These are phyloP conservation scores for Cyclura pinguis DNA, from an alignment of 2,797 vertebrate genomes.

Conservation along the genomic window DNA sequence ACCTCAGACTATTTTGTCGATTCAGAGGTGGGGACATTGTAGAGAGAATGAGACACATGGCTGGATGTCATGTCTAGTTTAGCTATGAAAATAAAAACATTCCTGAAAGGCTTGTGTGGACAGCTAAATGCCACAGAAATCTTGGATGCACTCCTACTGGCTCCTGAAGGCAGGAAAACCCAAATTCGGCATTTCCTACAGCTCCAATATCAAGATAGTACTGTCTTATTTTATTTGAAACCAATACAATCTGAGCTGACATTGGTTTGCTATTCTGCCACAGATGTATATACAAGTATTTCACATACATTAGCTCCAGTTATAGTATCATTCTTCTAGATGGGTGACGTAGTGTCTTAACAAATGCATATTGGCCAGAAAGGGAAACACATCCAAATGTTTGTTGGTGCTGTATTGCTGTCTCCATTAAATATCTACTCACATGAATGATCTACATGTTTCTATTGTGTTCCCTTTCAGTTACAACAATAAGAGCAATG, in stretches of 20 bases:
- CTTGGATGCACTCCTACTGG: background rate
- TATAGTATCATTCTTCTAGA: background rate
- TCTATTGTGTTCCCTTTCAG: background rate
- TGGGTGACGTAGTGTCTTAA: background rate
- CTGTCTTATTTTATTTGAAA: constrained; percentile 14
- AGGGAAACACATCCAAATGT: background rate
- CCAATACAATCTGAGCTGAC: constrained; percentile 15
- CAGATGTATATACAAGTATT: background rate
- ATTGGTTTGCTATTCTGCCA: background rate
- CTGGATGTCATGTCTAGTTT: background rate
- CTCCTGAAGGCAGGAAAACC: constrained; percentile 6
- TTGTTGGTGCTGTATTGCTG: background rate
- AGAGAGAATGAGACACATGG: background rate
- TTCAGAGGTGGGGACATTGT: no score
- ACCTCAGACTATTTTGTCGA: background rate
- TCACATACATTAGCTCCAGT: background rate
- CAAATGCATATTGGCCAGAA: background rate
- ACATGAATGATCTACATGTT: background rate
- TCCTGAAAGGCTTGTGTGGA: constrained; percentile 9
- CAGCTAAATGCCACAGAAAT: constrained; percentile 19
- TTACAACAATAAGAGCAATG: background rate
- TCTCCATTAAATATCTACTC: background rate
- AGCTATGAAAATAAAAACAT: background rate
- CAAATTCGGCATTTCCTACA: background rate
- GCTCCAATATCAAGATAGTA: background rate